Evolutionary conservation across 1,140 invertebrate genomes (phyloP).

Genomic region (Pomacea maculata): DNA sequence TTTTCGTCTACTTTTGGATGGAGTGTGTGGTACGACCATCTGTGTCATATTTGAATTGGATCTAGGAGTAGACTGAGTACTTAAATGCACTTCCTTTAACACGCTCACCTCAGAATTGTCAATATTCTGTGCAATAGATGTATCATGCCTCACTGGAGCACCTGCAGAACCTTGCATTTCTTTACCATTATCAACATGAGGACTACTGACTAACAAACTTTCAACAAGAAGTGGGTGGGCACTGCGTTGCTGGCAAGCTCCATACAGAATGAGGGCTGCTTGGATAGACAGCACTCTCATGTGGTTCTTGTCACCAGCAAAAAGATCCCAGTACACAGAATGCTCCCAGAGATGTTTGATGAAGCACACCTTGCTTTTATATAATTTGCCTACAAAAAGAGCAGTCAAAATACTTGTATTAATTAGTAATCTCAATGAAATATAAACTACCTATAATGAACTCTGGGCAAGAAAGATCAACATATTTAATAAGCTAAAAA

Average conservation of each 20-base stretch:
- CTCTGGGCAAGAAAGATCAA: no score
- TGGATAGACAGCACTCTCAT: slow-evolving; percentile 60
- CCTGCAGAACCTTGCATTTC: background rate
- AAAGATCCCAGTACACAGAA: slow-evolving; percentile 60
- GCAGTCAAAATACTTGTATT: no score
- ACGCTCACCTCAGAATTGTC: background rate
- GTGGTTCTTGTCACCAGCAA: slow-evolving; percentile 58
- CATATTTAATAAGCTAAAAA: no score
- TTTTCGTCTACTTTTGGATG: slow-evolving; percentile 8
- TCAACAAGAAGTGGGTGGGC: slow-evolving; percentile 27
- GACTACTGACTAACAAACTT: slow-evolving; percentile 13
- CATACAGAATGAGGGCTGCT: slow-evolving; percentile 58
- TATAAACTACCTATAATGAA: no score
- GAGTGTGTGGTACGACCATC: background rate
- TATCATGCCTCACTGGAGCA: background rate
- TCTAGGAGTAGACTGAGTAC: background rate
- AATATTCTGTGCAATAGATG: background rate
- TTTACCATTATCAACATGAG: background rate
- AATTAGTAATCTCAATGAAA: no score
- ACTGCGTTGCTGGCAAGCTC: slow-evolving; percentile 29
- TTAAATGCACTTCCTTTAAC: background rate
- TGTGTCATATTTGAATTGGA: background rate
- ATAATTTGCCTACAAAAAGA: slow-evolving; percentile 55
- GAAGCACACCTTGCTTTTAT: slow-evolving; percentile 61
- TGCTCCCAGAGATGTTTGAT: slow-evolving; percentile 63